Evolutionary conservation across 2,113 vertebrate species (phyloP).

Genomic region (Puffinus mauretanicus): DNA sequence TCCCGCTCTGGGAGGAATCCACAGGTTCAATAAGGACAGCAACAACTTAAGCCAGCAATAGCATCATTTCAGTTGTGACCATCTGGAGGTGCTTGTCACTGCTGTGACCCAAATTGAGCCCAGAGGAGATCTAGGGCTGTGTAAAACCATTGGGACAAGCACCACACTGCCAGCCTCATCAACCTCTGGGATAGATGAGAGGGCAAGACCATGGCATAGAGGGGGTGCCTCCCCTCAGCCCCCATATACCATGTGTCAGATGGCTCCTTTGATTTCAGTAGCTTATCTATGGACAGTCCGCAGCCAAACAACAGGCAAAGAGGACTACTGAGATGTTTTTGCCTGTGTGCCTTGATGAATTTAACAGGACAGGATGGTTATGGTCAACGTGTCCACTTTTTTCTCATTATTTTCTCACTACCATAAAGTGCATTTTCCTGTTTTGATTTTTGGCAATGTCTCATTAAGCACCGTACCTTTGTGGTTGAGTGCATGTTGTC

Average conservation of each 20-base stretch:
- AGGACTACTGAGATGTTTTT: not conserved
- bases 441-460: not conserved
- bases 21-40: not conserved
- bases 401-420: not conserved
- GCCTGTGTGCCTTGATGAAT: not conserved
- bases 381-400: not conserved
- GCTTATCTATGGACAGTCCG: not conserved
- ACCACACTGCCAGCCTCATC: not conserved
- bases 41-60: not conserved
- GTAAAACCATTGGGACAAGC: not conserved
- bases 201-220: not conserved
- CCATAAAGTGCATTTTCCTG: not conserved
- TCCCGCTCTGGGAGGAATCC: not conserved
- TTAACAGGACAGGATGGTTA: not conserved
- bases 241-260: not conserved
- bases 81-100: not conserved
- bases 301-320: not conserved
- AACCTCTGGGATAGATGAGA: not conserved
- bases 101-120: not conserved
- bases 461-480: not conserved
- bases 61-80: not conserved
- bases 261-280: not conserved
- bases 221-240: not conserved
- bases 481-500: not conserved
- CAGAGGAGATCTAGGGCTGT: not conserved